Percentiles rank a stretch among this genome's conserved stretches.
Conservation (phyloP, 2,888 invertebrate species). For the Orchesellides sinensis region DNA sequence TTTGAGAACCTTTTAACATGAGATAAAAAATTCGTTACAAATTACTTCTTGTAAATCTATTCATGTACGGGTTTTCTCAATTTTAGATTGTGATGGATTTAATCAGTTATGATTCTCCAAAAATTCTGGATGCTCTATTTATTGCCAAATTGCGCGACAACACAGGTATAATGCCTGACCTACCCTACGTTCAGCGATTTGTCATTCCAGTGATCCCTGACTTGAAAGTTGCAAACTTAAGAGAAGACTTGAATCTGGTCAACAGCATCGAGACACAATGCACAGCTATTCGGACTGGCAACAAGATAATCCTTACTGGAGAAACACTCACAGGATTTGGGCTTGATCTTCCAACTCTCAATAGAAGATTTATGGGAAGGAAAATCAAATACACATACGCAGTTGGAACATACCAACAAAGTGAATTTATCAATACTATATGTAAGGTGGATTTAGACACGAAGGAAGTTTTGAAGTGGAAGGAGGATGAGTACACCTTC, state of each 20-base stretch:
- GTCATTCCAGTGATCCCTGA: conserved; percentile 66
- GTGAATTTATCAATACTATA: conserved; percentile 63
- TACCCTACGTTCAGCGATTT: conserved; percentile 66
- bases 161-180: conserved; percentile 40
- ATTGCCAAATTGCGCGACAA: conserved; percentile 75
- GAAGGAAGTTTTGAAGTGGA: conserved; percentile 34
- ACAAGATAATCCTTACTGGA: conserved; percentile 75
- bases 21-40: conserved; percentile 1
- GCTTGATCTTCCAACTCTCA: conserved; percentile 78
- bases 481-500: not conserved
- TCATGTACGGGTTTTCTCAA: conserved; percentile 47
- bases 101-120: conserved; percentile 76
- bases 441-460: conserved; percentile 55
- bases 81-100: conserved; percentile 77
- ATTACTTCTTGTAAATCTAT: not conserved
- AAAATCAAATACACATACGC: conserved; percentile 78
- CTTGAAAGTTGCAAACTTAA: conserved; percentile 53
- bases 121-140: conserved; percentile 76
- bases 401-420: conserved; percentile 75
- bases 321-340: conserved; percentile 74
- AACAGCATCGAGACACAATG: conserved; percentile 75
- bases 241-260: conserved; percentile 57
- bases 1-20: too few relatives aligned
- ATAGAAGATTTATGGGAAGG: conserved; percentile 76
- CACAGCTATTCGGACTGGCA: conserved; percentile 76